Conservation (phyloP, 2,113 vertebrate species). For the Phasianus colchicus region DNA sequence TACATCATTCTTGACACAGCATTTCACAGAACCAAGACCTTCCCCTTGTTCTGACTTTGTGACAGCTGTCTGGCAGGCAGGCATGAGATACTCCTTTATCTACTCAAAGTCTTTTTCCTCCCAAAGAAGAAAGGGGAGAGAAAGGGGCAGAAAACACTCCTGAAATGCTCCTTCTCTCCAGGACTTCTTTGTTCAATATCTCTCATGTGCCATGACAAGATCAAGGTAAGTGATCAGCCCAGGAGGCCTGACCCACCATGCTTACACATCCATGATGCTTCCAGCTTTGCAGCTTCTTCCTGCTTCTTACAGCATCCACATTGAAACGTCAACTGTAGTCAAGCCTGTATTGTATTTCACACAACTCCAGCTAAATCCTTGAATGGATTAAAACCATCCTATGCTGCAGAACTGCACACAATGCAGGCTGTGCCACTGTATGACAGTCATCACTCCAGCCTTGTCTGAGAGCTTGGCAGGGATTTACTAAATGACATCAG, state of each 20-base stretch:
- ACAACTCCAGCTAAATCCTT: not conserved
- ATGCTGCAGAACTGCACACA: not conserved
- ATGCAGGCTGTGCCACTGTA: fast-evolving
- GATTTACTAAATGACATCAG: not conserved
- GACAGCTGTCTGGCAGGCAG: not conserved
- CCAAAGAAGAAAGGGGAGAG: not conserved
- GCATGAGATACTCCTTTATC: not conserved
- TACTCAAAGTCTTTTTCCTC: not conserved
- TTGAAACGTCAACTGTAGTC: not conserved
- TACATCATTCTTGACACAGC: not conserved
- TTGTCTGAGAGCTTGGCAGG: not conserved
- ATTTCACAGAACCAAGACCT: not conserved
- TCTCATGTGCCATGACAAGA: not conserved
- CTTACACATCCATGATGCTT: not conserved
- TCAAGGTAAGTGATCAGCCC: not conserved
- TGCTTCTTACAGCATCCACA: not conserved
- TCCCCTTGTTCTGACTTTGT: not conserved
- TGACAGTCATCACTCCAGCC: not conserved
- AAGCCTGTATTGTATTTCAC: not conserved
- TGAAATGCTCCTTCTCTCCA: not conserved
- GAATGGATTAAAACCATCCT: not conserved
- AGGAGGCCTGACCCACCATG: not conserved
- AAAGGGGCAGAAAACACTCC: not conserved
- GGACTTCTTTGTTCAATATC: not conserved
- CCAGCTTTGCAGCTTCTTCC: not conserved